These are phyloP conservation scores for Plecotus auritus DNA, from an alignment of 2,113 vertebrate species.

Conservation along the genomic window DNA sequence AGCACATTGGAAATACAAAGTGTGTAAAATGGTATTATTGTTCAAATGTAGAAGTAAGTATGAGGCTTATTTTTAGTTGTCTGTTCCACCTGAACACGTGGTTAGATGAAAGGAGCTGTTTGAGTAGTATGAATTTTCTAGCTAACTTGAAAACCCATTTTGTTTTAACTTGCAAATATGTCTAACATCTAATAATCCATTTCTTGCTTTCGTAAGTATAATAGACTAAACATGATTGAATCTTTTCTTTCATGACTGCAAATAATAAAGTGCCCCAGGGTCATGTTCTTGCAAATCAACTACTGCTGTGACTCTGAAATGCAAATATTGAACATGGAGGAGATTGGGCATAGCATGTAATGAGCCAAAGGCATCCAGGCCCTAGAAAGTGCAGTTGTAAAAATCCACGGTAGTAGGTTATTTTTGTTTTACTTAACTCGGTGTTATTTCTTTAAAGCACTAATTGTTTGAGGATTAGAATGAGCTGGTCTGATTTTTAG, in stretches of 20 bases:
- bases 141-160: not conserved
- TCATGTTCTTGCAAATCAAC: slow-evolving; percentile 34
- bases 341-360: not conserved
- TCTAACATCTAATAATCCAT: slow-evolving; percentile 50
- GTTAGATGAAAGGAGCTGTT: not conserved
- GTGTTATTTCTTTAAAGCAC: not conserved
- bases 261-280: slow-evolving; percentile 38
- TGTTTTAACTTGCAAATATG: slow-evolving; percentile 45
- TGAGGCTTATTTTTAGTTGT: not conserved
- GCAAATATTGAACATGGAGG: slow-evolving; percentile 1
- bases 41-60: not conserved
- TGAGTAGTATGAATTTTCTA: slow-evolving; percentile 32
- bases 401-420: not conserved
- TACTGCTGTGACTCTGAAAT: not conserved
- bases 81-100: not conserved
- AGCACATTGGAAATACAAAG: not conserved
- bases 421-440: not conserved
- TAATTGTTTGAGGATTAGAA: not conserved
- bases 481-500: not conserved
- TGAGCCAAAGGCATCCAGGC: not conserved
- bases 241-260: slow-evolving; percentile 44
- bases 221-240: slow-evolving; percentile 39
- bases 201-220: slow-evolving; percentile 33
- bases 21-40: not conserved
- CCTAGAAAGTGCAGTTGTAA: not conserved